Conservation (phyloP, 2,888 invertebrate genomes). For the Hartigia nigra region DNA sequence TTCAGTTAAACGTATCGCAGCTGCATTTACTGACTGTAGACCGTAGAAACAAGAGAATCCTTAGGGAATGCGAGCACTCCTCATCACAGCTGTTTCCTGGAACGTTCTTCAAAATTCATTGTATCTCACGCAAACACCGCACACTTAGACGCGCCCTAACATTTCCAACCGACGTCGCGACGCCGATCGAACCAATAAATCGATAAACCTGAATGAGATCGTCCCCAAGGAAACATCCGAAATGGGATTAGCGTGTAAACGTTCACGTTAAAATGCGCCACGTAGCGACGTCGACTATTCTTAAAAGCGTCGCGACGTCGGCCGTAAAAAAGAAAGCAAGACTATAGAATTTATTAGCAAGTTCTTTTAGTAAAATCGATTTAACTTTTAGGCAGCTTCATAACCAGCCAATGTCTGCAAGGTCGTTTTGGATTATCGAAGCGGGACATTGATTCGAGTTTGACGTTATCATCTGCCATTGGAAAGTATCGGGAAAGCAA, state of each 20-base stretch:
- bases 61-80: not conserved
- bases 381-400: constrained; percentile 37
- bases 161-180: not conserved
- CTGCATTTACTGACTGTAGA: not conserved
- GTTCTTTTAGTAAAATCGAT: constrained; percentile 3
- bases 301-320: not conserved
- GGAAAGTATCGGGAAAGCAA: constrained; percentile 40
- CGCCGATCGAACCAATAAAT: not conserved
- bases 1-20: not conserved
- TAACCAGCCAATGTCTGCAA: constrained; percentile 46
- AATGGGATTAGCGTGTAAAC: constrained; percentile 29
- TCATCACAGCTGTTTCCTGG: not conserved
- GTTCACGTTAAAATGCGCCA: not conserved
- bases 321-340: not conserved
- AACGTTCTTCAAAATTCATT: constrained; percentile 1
- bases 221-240: not conserved
- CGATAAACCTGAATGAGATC: not conserved
- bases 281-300: not conserved
- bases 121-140: not conserved
- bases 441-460: constrained; percentile 44
- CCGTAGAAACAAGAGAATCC: not conserved
- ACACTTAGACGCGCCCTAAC: not conserved
- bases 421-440: constrained; percentile 40
- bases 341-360: not conserved
- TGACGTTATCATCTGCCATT: constrained; percentile 43